These are phyloP conservation scores for Trichomalopsis sarcophagae DNA, from an alignment of 1,140 invertebrate genomes.

Conservation along the genomic window DNA sequence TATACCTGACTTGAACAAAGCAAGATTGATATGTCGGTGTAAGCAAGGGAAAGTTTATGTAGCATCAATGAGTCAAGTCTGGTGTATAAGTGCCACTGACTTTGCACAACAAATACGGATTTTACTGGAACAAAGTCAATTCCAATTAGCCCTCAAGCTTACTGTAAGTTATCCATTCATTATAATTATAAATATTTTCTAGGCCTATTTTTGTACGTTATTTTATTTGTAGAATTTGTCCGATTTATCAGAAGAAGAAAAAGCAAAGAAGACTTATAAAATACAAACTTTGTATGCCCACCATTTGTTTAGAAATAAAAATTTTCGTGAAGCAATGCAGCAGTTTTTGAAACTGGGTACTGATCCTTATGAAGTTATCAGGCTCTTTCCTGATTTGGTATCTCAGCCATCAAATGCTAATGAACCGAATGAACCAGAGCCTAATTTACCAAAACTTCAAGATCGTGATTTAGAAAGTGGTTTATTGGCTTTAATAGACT, in stretches of 20 bases:
- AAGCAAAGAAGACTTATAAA: constrained; percentile 86
- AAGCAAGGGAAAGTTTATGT: constrained; percentile 88
- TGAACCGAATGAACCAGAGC: constrained; percentile 68
- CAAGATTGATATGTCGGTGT: constrained; percentile 82
- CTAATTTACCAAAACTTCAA: constrained; percentile 79
- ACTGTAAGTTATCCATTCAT: constrained; percentile 78
- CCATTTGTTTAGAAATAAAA: constrained; percentile 91
- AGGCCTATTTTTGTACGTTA: not conserved
- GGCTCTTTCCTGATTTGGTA: constrained; percentile 92
- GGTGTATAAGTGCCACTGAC: constrained; percentile 88
- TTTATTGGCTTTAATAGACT: constrained; percentile 91
- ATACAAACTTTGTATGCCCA: constrained; percentile 94
- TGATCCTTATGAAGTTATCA: constrained; percentile 95
- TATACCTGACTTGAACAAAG: constrained; percentile 79
- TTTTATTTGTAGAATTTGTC: constrained; percentile 84
- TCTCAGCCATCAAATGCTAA: constrained; percentile 80
- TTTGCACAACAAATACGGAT: constrained; percentile 87
- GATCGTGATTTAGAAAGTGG: constrained; percentile 92
- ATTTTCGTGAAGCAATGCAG: constrained; percentile 92
- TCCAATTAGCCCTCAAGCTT: constrained; percentile 93
- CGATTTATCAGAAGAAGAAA: constrained; percentile 87
- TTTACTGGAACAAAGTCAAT: constrained; percentile 91
- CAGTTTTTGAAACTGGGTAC: constrained; percentile 92
- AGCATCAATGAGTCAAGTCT: constrained; percentile 90
- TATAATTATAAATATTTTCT: not conserved